Conservation (phyloP, 1,140 invertebrate species). For the Zaprionus davidi region DNA sequence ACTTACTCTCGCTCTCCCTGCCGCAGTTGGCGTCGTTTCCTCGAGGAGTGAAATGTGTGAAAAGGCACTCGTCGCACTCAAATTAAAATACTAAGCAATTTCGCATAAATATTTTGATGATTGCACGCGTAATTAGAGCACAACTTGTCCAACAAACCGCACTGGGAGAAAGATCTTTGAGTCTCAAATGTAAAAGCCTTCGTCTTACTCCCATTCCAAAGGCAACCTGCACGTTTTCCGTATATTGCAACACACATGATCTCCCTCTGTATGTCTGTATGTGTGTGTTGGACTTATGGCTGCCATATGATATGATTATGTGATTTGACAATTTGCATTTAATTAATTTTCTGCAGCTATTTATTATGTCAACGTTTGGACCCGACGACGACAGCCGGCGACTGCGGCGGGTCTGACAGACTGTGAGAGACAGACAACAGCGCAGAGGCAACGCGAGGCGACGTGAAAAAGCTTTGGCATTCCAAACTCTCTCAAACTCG, state of each 20-base stretch:
- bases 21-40: background rate
- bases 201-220: background rate
- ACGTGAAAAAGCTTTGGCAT: background rate
- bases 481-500: conserved; percentile 33
- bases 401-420: conserved; percentile 41
- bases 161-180: background rate
- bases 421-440: conserved; percentile 25
- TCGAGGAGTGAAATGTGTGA: conserved; percentile 58
- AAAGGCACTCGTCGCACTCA: conserved; percentile 39
- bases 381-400: conserved; percentile 25
- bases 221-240: conserved; percentile 51
- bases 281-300: conserved; percentile 36
- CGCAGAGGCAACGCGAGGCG: background rate
- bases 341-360: conserved; percentile 80
- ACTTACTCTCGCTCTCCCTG: conserved; percentile 32
- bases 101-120: conserved; percentile 71
- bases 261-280: background rate
- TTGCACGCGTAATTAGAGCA: conserved; percentile 59
- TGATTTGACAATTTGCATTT: conserved; percentile 81
- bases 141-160: conserved; percentile 9
- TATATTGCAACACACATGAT: conserved; percentile 57
- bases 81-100: conserved; percentile 70
- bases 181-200: conserved; percentile 5
- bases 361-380: conserved; percentile 75
- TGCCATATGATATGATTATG: conserved; percentile 80